Base-by-base conservation (phyloP, 1,140 invertebrate species). In the Monochamus saltuarius region DNA sequence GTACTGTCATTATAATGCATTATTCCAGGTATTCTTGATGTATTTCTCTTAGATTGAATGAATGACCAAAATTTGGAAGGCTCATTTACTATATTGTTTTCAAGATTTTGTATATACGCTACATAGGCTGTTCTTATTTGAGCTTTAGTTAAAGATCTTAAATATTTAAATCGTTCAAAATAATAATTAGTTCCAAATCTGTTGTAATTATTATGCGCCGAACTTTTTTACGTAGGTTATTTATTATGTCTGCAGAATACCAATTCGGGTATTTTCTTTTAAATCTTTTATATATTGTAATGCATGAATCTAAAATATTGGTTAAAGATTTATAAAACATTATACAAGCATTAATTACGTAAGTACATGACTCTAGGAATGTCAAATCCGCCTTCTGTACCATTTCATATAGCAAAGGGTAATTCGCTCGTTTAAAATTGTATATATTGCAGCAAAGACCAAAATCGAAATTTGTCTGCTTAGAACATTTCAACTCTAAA, bases 11-110 rank as follows among this genome's bases (percentile, higher is more conserved):
- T 51, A 29, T 17, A 13, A 37, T 38, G 34, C 34, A 59, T n/a
- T 13, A 49, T 36, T 42, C 43, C 43, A 19, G 46, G 47, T 40
- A 51, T 51, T 51, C 47, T 51, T 38, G 56, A 49, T 14, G 43
- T 36, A 29, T 36, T 37, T 36, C 38, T 47, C 49, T 58, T 58
- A 13, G 10, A 17, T 17, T 58, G 43, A 19, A 59, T 50, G 16
- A 34, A 50, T 1, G 17, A 34, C 47, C 47, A 50, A 50, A 50
- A 46, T 35, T 19, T 34, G 22, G 13, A 50, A 7, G 47, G 34
- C 13, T 50, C 47, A 50, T 17, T 35, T 50, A 19, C 35, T 29
- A 29, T 29, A 29, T 29, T 29, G 2, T 29, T 29, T 29, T 29
- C 22, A 6, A 29, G 22, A 29, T 29, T 29, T 6, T 29, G 22